Conservation (phyloP, 2,797 vertebrate genomes). For the Notoglanidium macrostoma region DNA sequence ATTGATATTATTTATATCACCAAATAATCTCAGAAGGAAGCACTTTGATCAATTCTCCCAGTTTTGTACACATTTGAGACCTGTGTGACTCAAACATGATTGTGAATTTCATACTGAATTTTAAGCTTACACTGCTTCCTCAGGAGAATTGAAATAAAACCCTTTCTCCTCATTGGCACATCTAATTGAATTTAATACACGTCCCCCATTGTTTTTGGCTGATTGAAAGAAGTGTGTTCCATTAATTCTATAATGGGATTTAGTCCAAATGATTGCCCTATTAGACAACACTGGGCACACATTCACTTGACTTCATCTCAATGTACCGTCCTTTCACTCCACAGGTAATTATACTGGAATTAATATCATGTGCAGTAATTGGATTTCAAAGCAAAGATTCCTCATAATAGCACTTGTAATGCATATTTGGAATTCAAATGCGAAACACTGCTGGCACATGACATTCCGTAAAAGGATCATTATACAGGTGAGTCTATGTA, state of each 20-base stretch:
- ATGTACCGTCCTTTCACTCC: conserved; percentile 63
- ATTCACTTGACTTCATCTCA: conserved; percentile 69
- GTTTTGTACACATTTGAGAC: not conserved
- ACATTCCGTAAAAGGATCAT: conserved; percentile 43
- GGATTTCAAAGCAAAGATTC: conserved; percentile 69
- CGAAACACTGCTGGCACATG: conserved; percentile 43
- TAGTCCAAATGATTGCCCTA: conserved; percentile 75
- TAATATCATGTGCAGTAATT: conserved; percentile 74
- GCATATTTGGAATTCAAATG: conserved; percentile 56
- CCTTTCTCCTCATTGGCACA: conserved; percentile 59
- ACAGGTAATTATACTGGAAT: conserved; percentile 73
- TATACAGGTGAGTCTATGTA: conserved; percentile 52
- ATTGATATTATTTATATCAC: conserved; percentile 21
- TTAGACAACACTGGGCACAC: conserved; percentile 66
- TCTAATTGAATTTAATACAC: conserved; percentile 67
- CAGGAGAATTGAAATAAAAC: conserved; percentile 48
- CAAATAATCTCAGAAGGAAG: not conserved
- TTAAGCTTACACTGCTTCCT: conserved; percentile 23
- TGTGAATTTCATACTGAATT: conserved; percentile 36
- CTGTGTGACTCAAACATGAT: conserved; percentile 9
- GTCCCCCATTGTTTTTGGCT: conserved; percentile 63
- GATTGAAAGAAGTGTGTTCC: conserved; percentile 63
- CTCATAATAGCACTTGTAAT: conserved; percentile 67
- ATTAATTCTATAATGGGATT: conserved; percentile 72
- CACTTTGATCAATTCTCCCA: not conserved